Base-by-base conservation (phyloP, 2,797 vertebrate species). In the Malacoctenus gilli region DNA sequence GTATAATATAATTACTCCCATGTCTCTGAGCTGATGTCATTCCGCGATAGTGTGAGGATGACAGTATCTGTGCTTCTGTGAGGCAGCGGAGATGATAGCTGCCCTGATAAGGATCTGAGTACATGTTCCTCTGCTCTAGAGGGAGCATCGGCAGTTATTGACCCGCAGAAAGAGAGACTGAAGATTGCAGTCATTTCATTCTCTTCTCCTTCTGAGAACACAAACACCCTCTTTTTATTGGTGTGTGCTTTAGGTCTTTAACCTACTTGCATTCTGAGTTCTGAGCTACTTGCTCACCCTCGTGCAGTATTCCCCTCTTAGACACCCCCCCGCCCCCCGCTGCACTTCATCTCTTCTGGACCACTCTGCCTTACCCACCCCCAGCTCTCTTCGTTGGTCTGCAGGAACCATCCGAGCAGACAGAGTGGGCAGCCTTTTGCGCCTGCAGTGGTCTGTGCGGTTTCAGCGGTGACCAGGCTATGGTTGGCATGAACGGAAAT, bases 31-130 rank as follows among this genome's bases (percentile, higher is more conserved):
- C 89, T 72, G 77, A 87, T 92, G 82, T 91, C 87, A 86, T 85
- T 83, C 83, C 82, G 82, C 64, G 85, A 84, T 75, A 79, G 81
- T 77, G 69, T 78, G 87, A 89, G 57, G 81, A 80, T 85, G 86
- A 88, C 87, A 79, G 76, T 85, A 87, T 86, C 85, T 80, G 37
- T 69, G 74, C 64, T 63, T 86, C 79, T 61, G 69, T 43, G 59
- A 80, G 70, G 79, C 80, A 89, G 82, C 32, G 54, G 59, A 78
- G 82, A 82, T 87, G 80, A 86, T 89, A 82, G 87, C 80, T 88
- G 56, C 67, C 89, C 88, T 88, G 90, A 94, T 94, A 92, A 90
- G 85, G 72, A 92, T 92, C 87, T 90, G 88, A 87, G 88, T 90
- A 88, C 86, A 90, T 88, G 89, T 79, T 79, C 72, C 84, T 49